Conservation (phyloP, 92 coral and sea anemone species). For the Epizoanthus illoricatus region DNA sequence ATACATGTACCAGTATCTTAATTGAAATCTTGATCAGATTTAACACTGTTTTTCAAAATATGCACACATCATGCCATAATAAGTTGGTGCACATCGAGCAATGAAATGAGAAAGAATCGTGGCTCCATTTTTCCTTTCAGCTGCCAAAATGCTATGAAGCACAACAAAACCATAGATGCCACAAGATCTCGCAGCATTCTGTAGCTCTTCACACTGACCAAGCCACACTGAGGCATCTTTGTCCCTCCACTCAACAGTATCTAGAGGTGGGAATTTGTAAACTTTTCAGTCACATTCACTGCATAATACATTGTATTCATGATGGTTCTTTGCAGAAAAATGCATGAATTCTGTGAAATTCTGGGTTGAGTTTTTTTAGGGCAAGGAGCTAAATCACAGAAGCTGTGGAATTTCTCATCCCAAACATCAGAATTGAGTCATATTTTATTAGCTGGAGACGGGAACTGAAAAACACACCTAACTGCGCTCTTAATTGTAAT, state of each 20-base stretch:
- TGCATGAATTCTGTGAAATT: too few relatives aligned
- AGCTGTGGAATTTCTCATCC: too few relatives aligned
- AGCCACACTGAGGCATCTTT: slow-evolving; percentile 48
- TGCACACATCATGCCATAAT: slow-evolving; percentile 72
- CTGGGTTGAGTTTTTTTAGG: too few relatives aligned
- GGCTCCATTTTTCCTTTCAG: slow-evolving; percentile 34
- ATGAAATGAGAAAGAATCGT: slow-evolving; percentile 54
- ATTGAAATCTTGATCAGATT: neutral
- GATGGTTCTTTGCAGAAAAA: too few relatives aligned
- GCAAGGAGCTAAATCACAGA: too few relatives aligned
- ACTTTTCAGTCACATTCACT: neutral
- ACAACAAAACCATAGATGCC: slow-evolving; percentile 64
- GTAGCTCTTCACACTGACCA: slow-evolving; percentile 34
- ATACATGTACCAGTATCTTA: too few relatives aligned
- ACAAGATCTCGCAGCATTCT: slow-evolving; percentile 60
- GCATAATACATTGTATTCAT: too few relatives aligned
- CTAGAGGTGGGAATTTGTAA: slow-evolving; percentile 15
- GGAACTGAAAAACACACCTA: too few relatives aligned
- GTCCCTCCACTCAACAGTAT: slow-evolving; percentile 46
- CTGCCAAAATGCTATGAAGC: slow-evolving; percentile 58
- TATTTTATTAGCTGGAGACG: too few relatives aligned
- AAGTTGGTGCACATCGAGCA: slow-evolving; percentile 68
- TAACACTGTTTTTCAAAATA: slow-evolving; percentile 46
- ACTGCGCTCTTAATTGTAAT: too few relatives aligned
- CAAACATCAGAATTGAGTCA: too few relatives aligned